phyloP scores from a whole-genome alignment of 2,113 vertebrate species.

The Podilymbus podiceps region DNA sequence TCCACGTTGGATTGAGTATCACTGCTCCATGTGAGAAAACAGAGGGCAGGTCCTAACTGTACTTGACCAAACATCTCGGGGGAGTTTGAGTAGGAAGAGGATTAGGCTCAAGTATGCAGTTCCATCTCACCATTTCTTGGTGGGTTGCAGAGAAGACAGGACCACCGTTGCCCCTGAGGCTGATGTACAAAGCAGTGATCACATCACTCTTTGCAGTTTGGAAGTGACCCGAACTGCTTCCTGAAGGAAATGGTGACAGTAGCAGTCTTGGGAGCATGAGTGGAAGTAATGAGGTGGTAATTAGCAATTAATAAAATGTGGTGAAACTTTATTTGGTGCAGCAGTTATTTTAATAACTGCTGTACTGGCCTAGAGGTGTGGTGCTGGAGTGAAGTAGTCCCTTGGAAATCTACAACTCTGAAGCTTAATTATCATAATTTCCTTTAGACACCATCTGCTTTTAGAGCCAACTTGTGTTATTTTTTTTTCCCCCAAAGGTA shows the following conservation, averaged over 20 bases:
- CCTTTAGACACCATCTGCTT: conserved; percentile 63
- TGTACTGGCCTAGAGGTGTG: conserved; percentile 43
- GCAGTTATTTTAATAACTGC: background rate
- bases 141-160: background rate
- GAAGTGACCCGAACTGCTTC: background rate
- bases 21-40: background rate
- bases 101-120: background rate
- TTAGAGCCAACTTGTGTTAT: background rate
- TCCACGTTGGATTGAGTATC: background rate
- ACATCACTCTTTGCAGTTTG: background rate
- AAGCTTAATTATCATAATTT: conserved; percentile 62
- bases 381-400: conserved; percentile 33
- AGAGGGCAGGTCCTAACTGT: background rate
- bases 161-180: too few species aligned
- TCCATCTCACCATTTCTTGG: background rate
- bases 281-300: conserved; percentile 47
- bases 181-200: background rate
- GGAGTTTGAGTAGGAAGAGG: background rate
- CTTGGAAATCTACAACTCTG: conserved; percentile 43
- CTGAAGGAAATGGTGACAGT: background rate
- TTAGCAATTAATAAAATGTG: conserved; percentile 49
- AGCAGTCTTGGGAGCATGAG: background rate
- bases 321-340: too few species aligned
- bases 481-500: background rate
- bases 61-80: background rate